A percentile compares a stretch with the other conserved stretches of the same genome.
Conservation (phyloP, 2,888 invertebrate species). For the Lathronympha strigana region DNA sequence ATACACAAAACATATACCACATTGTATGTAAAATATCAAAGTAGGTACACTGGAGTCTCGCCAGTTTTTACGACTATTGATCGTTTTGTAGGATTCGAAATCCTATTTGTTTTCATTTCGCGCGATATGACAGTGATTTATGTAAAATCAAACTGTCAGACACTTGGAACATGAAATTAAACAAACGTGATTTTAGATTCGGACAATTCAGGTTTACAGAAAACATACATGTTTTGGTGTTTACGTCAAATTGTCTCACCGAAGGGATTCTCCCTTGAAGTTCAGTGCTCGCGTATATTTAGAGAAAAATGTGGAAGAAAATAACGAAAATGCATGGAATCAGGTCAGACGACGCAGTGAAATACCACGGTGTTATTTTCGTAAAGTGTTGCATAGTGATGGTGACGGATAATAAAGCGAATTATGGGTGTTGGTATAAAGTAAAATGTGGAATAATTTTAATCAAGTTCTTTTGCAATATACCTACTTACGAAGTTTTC, state of each 20-base stretch:
- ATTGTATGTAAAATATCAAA: not conserved
- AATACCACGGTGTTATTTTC: conserved; percentile 37
- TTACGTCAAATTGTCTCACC: not conserved
- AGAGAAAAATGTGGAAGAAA: conserved; percentile 28
- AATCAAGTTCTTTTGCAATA: not conserved
- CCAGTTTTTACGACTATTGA: conserved; percentile 1
- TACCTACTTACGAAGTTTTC: too few relatives aligned
- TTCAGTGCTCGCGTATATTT: conserved; percentile 7
- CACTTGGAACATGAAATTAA: not conserved
- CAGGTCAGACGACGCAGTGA: conserved; percentile 33
- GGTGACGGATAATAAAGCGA: conserved; percentile 6
- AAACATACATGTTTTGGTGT: conserved; percentile 14
- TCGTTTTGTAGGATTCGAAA: conserved; percentile 8
- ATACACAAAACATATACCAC: too few relatives aligned
- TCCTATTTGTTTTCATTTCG: conserved; percentile 31
- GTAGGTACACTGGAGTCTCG: not conserved
- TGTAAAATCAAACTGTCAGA: conserved; percentile 13
- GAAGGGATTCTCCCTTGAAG: not conserved
- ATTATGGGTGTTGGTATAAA: not conserved
- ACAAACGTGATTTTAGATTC: conserved; percentile 10
- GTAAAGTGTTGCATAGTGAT: conserved; percentile 27
- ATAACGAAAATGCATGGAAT: conserved; percentile 34
- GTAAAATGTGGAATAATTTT: not conserved
- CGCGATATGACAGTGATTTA: conserved; percentile 15
- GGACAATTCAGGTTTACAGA: conserved; percentile 3